Conservation (phyloP, 2,113 vertebrate species). For the Paratilapia polleni region DNA sequence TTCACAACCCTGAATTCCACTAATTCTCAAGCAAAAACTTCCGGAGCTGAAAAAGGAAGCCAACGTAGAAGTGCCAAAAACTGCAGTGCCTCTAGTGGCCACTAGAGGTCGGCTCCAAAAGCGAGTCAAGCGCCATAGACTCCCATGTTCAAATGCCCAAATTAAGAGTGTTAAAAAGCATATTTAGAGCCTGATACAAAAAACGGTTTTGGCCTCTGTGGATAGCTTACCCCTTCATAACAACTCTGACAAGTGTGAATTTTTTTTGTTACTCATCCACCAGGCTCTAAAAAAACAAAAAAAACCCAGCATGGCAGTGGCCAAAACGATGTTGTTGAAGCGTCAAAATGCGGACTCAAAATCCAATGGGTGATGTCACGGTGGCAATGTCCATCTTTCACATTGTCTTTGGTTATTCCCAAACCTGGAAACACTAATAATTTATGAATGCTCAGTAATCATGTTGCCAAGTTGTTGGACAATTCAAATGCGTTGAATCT, state of each 20-base stretch:
- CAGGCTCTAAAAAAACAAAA: too few relatives aligned
- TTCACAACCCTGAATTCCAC: neutral
- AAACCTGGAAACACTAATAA: neutral
- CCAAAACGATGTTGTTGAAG: too few relatives aligned
- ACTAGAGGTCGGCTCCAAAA: neutral
- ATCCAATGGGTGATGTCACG: neutral
- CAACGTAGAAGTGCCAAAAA: neutral
- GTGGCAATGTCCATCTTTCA: neutral
- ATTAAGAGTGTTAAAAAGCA: neutral
- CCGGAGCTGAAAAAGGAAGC: neutral
- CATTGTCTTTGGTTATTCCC: neutral
- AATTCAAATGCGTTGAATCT: neutral
- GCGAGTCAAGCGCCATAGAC: neutral
- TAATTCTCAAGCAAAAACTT: neutral
- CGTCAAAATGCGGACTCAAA: neutral
- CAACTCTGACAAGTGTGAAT: too few relatives aligned
- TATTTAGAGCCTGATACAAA: neutral
- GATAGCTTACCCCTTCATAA: too few relatives aligned
- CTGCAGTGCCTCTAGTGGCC: neutral
- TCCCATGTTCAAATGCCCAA: neutral
- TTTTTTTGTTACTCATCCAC: too few relatives aligned
- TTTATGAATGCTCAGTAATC: neutral
- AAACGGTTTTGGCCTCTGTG: neutral
- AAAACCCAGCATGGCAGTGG: neutral
- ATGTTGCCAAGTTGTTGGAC: neutral